phyloP scores from a whole-genome alignment of 2,797 vertebrate genomes.

The Limnodromus scolopaceus region DNA sequence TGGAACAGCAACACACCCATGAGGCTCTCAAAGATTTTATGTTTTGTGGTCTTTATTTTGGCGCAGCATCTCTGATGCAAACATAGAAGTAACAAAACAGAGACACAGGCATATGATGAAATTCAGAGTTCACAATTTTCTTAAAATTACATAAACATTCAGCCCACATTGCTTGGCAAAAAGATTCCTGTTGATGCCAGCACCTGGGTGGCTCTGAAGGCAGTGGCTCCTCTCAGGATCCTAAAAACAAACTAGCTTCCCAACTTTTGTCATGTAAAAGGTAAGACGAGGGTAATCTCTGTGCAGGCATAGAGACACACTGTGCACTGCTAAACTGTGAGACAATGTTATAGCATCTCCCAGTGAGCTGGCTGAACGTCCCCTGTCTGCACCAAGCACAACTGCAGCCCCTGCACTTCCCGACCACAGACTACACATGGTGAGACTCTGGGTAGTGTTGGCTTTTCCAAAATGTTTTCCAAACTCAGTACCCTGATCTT shows the following conservation, averaged over 20 bases:
- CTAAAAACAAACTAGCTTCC: neutral
- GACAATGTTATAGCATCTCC: neutral
- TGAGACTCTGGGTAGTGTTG: rapidly evolving
- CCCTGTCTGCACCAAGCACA: rapidly evolving
- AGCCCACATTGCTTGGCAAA: neutral
- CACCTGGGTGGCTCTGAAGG: neutral
- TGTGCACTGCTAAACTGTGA: neutral
- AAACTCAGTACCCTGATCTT: neutral
- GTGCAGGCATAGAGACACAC: neutral
- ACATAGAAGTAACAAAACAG: neutral
- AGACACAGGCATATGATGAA: neutral
- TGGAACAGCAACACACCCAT: neutral
- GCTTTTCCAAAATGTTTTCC: neutral
- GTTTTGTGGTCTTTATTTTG: neutral
- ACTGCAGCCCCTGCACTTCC: neutral
- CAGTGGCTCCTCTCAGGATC: neutral
- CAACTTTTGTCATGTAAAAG: neutral
- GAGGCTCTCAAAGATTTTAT: neutral
- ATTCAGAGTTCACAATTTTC: neutral
- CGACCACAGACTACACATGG: neutral
- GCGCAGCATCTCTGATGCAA: neutral
- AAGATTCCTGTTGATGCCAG: neutral
- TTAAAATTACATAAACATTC: neutral
- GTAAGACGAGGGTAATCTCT: neutral
- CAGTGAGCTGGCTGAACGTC: neutral